Base-by-base conservation (phyloP, 2,888 invertebrate species). In the Lumbricus terrestris region DNA sequence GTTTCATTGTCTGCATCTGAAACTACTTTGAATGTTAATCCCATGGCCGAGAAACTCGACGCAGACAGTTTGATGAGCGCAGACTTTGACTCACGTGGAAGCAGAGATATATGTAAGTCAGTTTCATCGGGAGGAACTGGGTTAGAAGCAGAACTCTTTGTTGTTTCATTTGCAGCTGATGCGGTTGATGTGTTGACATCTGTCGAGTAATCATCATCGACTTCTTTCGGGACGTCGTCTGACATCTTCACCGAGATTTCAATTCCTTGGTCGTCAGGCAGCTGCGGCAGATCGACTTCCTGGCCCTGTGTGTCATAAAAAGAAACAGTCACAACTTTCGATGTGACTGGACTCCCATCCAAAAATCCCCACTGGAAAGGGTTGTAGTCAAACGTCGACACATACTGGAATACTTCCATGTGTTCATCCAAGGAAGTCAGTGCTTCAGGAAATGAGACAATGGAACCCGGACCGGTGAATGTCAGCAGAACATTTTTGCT, bases 321-420 rank as follows among this genome's bases (percentile, higher is more conserved):
- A 33, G 47, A 33, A 34, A 89, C 89, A 29, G 42, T 89, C 18
- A 89, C 82, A 47, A 89, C 82, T 37, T 69, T 69, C 20, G 89
- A 40, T 15, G 89, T 89, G 23, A 89, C 15, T 6, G 47, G 82
- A 34, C 34, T 33, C 29, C 69, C 69, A 47, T 89, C 23, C 33
- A 34, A 5, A 54, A 34, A 54, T 0, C 82, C 89, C 89, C 89
- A 89, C 82, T 37, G 42, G 33, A 47, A 89, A 20, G 89, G 89
- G 35, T 89, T 89, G 69, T 42, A 47, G 47, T 34, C 33, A 13
- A 89, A 37, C 18, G 89, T 89, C 20, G 89, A 40, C 18, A 54
- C 89, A 37, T 89, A 89, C 33, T 89, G 89, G 33, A 89, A 89
- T 37, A 89, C 20, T 69, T 89, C 89, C 54, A 89, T 34, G 34